phyloP scores from a whole-genome alignment of 2,797 vertebrate species.

The Ficedula albicollis region DNA sequence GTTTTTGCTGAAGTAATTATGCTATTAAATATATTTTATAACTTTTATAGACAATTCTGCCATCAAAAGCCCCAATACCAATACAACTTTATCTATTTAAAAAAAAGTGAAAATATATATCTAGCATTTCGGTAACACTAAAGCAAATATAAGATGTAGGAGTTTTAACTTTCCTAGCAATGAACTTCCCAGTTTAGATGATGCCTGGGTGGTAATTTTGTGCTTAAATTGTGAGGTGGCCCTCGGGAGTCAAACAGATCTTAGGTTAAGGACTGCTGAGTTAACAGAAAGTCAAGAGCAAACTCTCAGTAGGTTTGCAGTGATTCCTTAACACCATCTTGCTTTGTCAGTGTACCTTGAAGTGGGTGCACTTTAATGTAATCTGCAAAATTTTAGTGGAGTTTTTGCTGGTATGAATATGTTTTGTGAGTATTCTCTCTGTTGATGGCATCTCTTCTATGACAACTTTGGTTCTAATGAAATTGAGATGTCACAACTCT shows the following conservation, averaged over 20 bases:
- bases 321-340: background rate
- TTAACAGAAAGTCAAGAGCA: background rate
- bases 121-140: background rate
- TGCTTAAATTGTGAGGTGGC: background rate
- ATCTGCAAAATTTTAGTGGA: fast-evolving
- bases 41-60: background rate
- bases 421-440: background rate
- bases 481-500: background rate
- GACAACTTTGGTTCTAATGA: background rate
- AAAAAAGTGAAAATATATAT: background rate
- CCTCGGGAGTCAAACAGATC: background rate
- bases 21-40: background rate
- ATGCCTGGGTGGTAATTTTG: background rate
- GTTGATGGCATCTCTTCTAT: background rate
- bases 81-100: background rate
- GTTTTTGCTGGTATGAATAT: background rate
- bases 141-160: background rate
- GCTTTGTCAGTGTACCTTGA: background rate
- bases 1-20: background rate
- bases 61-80: background rate
- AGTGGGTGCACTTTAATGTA: background rate
- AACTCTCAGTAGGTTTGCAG: background rate
- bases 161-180: background rate
- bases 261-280: background rate
- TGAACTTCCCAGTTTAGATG: background rate